Evolutionary conservation across 2,113 vertebrate species (phyloP).

Genomic region (Corydoras maculifer): DNA sequence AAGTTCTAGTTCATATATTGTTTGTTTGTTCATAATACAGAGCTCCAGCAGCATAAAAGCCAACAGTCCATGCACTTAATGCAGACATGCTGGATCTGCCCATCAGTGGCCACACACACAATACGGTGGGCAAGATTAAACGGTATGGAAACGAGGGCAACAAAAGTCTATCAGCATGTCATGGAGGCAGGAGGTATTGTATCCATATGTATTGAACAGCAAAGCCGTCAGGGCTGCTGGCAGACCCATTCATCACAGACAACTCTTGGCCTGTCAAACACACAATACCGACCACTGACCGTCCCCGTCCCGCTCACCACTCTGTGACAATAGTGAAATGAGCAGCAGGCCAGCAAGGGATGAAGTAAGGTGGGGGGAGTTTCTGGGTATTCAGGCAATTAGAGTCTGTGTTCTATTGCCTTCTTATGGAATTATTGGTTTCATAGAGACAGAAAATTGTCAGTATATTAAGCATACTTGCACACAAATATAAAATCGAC

Average conservation of each 20-base stretch:
- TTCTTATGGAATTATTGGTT: too few species aligned
- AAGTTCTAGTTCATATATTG: conserved; percentile 11
- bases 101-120: conserved; percentile 56
- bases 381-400: background rate
- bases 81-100: conserved; percentile 49
- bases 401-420: background rate
- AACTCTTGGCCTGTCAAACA: conserved; percentile 66
- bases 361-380: conserved; percentile 55
- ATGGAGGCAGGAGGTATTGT: conserved; percentile 68
- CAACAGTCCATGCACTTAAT: conserved; percentile 31
- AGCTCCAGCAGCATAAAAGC: conserved; percentile 4
- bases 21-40: conserved; percentile 34
- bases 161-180: conserved; percentile 69
- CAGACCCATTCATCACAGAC: conserved; percentile 74
- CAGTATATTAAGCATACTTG: too few species aligned
- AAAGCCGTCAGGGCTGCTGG: conserved; percentile 66
- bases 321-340: conserved; percentile 68
- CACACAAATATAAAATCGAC: too few species aligned
- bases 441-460: too few species aligned
- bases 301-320: conserved; percentile 43
- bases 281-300: conserved; percentile 57
- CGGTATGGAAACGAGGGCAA: conserved; percentile 66
- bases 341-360: conserved; percentile 58
- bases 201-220: conserved; percentile 74
- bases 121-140: conserved; percentile 62